Evolutionary conservation across 1,140 invertebrate species (phyloP).

Genomic region (Tetraneura akinire): DNA sequence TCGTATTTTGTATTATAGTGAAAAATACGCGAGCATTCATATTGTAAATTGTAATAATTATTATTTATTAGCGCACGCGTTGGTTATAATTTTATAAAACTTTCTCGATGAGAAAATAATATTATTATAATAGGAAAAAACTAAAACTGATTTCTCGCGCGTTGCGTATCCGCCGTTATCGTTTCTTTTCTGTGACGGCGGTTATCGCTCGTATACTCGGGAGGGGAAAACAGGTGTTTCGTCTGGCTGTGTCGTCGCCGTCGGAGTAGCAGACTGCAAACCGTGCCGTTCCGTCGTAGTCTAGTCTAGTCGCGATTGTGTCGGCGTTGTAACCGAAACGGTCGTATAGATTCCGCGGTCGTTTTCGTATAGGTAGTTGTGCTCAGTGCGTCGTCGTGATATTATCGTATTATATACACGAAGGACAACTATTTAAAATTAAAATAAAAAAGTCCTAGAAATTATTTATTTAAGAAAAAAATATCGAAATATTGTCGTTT

Average conservation of each 20-base stretch:
- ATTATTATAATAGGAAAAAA: too few relatives aligned
- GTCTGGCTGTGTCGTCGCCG: conserved; percentile 9
- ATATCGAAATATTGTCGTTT: too few relatives aligned
- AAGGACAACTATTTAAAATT: too few relatives aligned
- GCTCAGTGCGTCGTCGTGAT: neutral
- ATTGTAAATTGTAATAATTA: neutral
- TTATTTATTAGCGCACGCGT: neutral
- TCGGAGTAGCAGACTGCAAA: neutral
- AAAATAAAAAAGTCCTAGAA: too few relatives aligned
- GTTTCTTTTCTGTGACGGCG: too few relatives aligned
- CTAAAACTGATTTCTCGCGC: conserved; percentile 22
- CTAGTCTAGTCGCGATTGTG: neutral
- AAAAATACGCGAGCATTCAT: neutral
- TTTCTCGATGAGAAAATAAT: conserved; percentile 33
- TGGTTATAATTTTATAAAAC: neutral
- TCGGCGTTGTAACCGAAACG: too few relatives aligned
- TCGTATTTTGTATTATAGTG: neutral
- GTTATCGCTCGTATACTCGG: neutral
- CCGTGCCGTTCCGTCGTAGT: conserved; percentile 1
- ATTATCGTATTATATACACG: too few relatives aligned
- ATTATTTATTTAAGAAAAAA: too few relatives aligned
- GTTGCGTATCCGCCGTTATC: too few relatives aligned
- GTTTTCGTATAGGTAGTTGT: neutral
- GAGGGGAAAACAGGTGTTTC: conserved; percentile 47
- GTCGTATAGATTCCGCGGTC: neutral